These are phyloP conservation scores for Apogon talboti DNA, from an alignment of 2,797 vertebrate genomes.

Conservation along the genomic window DNA sequence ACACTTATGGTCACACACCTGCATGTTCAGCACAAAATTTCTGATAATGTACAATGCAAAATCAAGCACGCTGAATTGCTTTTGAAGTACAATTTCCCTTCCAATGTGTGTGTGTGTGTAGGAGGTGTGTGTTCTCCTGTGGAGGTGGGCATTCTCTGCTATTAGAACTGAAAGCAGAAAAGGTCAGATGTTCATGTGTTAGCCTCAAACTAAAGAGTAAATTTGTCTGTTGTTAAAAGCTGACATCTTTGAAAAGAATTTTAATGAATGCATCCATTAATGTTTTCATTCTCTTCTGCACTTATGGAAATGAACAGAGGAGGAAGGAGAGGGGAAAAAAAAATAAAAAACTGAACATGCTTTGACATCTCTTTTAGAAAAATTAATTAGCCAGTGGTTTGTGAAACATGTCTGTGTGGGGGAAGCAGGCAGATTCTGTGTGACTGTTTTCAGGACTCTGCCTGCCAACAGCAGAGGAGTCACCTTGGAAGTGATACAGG, in stretches of 20 bases:
- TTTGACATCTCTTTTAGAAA: constrained; percentile 35
- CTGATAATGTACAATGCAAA: constrained; percentile 1
- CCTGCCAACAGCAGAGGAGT: constrained; percentile 76
- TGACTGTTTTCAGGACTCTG: constrained; percentile 54
- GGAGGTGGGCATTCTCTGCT: constrained; percentile 64
- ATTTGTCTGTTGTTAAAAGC: constrained; percentile 47
- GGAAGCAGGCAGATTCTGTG: constrained; percentile 31
- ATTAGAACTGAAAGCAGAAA: constrained; percentile 57
- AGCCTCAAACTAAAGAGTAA: constrained; percentile 45
- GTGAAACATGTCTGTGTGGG: no score
- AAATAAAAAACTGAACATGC: constrained; percentile 3
- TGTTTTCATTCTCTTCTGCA: constrained; percentile 24
- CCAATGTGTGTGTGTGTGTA: constrained; percentile 58
- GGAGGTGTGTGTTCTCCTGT: constrained; percentile 56
- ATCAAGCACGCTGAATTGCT: constrained; percentile 47
- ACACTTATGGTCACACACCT: constrained; percentile 42
- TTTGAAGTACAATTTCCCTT: constrained; percentile 38
- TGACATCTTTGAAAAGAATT: constrained; percentile 14
- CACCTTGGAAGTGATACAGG: constrained; percentile 74
- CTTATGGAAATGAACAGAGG: constrained; percentile 30
- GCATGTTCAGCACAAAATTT: constrained; percentile 20
- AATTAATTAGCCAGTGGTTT: no score
- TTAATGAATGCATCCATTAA: constrained; percentile 17
- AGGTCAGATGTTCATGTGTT: constrained; percentile 61
- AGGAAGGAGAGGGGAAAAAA: neutral